A percentile compares a stretch with the other conserved stretches of the same genome.
These are phyloP conservation scores for Tachysurus vachellii DNA, from an alignment of 2,113 vertebrate genomes.

Conservation along the genomic window DNA sequence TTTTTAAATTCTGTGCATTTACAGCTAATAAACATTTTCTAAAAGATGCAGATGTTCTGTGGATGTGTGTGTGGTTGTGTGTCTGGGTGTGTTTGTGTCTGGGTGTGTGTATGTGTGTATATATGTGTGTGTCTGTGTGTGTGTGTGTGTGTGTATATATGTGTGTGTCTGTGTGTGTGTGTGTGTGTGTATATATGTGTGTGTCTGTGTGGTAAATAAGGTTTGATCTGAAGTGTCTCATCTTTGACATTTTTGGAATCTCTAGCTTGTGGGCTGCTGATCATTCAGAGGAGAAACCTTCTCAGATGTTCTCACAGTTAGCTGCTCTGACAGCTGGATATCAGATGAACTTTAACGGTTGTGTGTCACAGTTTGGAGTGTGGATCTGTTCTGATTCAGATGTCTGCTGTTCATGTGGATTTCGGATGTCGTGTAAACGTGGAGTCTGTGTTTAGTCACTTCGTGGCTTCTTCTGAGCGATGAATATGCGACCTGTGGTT, in stretches of 20 bases:
- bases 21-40: not conserved
- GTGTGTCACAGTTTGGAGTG: not conserved
- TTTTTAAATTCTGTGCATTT: not conserved
- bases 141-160: not conserved
- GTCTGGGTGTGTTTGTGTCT: too few relatives aligned
- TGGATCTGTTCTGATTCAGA: not conserved
- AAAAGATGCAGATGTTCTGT: not conserved
- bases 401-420: conserved; percentile 4
- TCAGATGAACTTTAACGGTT: not conserved
- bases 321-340: not conserved
- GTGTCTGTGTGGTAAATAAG: not conserved
- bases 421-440: not conserved
- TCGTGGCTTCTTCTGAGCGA: not conserved
- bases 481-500: not conserved
- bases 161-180: not conserved
- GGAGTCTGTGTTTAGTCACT: not conserved
- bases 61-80: not conserved
- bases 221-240: not conserved
- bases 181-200: not conserved
- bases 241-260: not conserved
- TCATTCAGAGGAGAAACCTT: not conserved
- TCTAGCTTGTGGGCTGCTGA: too few relatives aligned
- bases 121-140: not conserved
- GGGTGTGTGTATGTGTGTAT: not conserved
- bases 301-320: not conserved